Conservation (phyloP, 2,888 invertebrate genomes). For the Dicyrtoma fusca region DNA sequence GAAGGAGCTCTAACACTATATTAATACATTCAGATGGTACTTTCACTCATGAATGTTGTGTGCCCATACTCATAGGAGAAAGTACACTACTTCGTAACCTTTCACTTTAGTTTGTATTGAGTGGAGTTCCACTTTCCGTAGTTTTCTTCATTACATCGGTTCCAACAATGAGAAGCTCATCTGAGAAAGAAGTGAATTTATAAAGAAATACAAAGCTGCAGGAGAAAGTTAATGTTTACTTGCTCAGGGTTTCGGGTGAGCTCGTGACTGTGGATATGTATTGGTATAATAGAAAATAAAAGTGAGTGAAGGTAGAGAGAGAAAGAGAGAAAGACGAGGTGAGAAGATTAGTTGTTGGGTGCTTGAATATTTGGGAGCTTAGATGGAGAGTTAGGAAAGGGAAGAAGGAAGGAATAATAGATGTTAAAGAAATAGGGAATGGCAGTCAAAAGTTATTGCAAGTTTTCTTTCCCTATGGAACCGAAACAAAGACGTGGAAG, state of each 20-base stretch:
- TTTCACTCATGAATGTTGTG: too few relatives aligned
- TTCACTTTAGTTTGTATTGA: too few relatives aligned
- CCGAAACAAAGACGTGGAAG: slow-evolving; percentile 25
- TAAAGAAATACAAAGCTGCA: background rate
- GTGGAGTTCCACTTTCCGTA: too few relatives aligned
- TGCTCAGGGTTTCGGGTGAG: too few relatives aligned
- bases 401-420: slow-evolving; percentile 3
- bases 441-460: slow-evolving; percentile 37
- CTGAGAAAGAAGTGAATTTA: background rate
- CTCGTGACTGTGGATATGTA: too few relatives aligned
- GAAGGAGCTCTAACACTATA: too few relatives aligned
- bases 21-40: too few relatives aligned
- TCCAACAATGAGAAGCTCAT: background rate
- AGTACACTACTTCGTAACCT: too few relatives aligned
- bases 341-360: background rate
- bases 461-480: slow-evolving; percentile 25
- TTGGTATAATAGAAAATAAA: background rate
- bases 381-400: background rate
- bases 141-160: too few relatives aligned
- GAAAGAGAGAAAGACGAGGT: background rate
- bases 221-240: background rate
- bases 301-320: background rate
- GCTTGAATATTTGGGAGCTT: slow-evolving; percentile 15
- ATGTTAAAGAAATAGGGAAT: slow-evolving; percentile 29
- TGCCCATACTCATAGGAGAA: too few relatives aligned